These are phyloP conservation scores for Erebia epiphron DNA, from an alignment of 2,888 invertebrate species.

Conservation along the genomic window DNA sequence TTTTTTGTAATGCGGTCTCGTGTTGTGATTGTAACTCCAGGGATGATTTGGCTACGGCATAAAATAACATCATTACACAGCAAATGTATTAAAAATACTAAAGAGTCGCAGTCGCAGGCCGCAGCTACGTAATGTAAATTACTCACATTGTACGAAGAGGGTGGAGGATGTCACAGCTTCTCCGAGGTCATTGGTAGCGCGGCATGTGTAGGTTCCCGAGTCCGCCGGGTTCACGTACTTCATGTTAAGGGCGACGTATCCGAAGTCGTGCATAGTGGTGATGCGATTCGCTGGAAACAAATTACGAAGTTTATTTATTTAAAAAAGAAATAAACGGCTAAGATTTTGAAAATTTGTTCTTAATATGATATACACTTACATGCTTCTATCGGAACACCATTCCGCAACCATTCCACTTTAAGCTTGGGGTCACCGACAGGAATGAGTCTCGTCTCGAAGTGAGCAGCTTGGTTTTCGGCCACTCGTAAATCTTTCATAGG, in stretches of 20 bases:
- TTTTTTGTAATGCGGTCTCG: constrained; percentile 93
- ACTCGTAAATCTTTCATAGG: constrained; percentile 93
- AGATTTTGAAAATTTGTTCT: background rate
- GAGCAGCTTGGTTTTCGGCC: constrained; percentile 95
- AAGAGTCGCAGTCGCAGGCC: no score
- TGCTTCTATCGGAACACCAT: constrained; percentile 95
- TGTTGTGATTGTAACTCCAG: constrained; percentile 94
- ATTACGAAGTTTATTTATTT: background rate
- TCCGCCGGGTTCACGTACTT: constrained; percentile 97
- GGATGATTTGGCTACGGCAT: constrained; percentile 88
- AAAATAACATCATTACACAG: background rate
- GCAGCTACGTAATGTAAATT: background rate
- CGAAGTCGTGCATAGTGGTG: constrained; percentile 98
- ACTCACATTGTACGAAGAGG: constrained; percentile 92
- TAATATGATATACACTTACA: constrained; percentile 80
- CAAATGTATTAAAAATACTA: no score
- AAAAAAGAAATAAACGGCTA: background rate
- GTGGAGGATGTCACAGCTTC: constrained; percentile 98
- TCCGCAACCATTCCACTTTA: constrained; percentile 96
- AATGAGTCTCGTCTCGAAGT: constrained; percentile 96
- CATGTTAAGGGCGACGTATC: constrained; percentile 97
- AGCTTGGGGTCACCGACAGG: constrained; percentile 96
- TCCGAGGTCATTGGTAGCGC: constrained; percentile 95
- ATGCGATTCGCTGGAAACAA: constrained; percentile 88
- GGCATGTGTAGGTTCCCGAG: constrained; percentile 97